Percentiles rank a stretch among this genome's conserved stretches.
Evolutionary conservation across 2,797 vertebrate genomes (phyloP).

Genomic region (Octomys mimax): DNA sequence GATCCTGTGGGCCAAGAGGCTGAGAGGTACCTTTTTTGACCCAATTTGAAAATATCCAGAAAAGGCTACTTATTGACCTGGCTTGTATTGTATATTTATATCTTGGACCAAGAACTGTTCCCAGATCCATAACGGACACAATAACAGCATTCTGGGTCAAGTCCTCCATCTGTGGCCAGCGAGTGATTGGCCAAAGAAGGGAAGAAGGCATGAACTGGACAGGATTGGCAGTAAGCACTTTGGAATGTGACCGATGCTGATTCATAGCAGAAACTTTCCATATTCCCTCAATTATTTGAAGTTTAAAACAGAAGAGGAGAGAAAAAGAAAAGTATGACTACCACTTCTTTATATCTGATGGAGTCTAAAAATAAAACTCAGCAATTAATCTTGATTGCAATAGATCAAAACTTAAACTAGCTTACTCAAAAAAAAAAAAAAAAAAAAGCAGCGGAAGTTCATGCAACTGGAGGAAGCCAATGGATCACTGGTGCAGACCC

Average conservation of each 20-base stretch:
- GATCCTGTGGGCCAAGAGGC: background rate
- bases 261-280: background rate
- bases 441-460: background rate
- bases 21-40: background rate
- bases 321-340: background rate
- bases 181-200: background rate
- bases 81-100: background rate
- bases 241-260: conserved; percentile 1
- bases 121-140: background rate
- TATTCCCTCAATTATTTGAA: background rate
- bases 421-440: background rate
- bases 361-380: conserved; percentile 46
- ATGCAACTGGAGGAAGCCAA: background rate
- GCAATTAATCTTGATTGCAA: conserved; percentile 21
- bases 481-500: background rate
- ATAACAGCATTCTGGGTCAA: background rate
- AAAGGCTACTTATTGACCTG: background rate
- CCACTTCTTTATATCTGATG: background rate
- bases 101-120: background rate
- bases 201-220: background rate
- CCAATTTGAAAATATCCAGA: background rate
- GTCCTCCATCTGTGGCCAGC: background rate
- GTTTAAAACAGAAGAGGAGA: background rate
- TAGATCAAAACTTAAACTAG: conserved; percentile 20
- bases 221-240: conserved; percentile 12